Conservation (phyloP, 1,140 invertebrate species). For the Drosophila ficusphila region DNA sequence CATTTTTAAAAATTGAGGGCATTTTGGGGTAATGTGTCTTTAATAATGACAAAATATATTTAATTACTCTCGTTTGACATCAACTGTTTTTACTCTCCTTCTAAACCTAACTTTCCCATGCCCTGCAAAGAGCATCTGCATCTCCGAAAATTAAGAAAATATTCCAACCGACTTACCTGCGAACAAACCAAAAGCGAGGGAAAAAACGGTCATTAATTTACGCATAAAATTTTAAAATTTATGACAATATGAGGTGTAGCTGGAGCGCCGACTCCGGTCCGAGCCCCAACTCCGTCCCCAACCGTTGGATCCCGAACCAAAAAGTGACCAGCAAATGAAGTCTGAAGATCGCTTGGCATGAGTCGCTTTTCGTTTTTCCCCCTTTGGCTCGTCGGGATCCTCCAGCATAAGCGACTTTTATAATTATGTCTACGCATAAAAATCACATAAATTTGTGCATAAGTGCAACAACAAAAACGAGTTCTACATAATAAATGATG, state of each 20-base stretch:
- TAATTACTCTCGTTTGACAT: not conserved
- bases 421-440: conserved; percentile 84
- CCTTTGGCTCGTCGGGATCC: conserved; percentile 30
- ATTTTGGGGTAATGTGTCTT: too few relatives aligned
- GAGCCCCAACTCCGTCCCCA: conserved; percentile 25
- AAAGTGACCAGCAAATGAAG: conserved; percentile 61
- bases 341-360: conserved; percentile 24
- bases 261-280: conserved; percentile 70
- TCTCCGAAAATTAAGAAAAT: conserved; percentile 22
- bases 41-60: too few relatives aligned
- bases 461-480: conserved; percentile 72
- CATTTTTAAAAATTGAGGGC: not conserved
- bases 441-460: conserved; percentile 84
- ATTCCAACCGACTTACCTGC: conserved; percentile 41
- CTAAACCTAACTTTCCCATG: not conserved
- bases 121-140: conserved; percentile 7
- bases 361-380: conserved; percentile 12
- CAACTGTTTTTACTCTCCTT: not conserved
- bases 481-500: conserved; percentile 81
- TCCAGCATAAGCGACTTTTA: conserved; percentile 62
- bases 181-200: conserved; percentile 26
- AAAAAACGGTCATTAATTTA: conserved; percentile 81
- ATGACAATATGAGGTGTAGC: conserved; percentile 81
- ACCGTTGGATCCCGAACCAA: conserved; percentile 7
- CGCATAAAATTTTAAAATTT: conserved; percentile 84